Conservation (phyloP, 2,113 vertebrate species). For the Prionailurus viverrinus region DNA sequence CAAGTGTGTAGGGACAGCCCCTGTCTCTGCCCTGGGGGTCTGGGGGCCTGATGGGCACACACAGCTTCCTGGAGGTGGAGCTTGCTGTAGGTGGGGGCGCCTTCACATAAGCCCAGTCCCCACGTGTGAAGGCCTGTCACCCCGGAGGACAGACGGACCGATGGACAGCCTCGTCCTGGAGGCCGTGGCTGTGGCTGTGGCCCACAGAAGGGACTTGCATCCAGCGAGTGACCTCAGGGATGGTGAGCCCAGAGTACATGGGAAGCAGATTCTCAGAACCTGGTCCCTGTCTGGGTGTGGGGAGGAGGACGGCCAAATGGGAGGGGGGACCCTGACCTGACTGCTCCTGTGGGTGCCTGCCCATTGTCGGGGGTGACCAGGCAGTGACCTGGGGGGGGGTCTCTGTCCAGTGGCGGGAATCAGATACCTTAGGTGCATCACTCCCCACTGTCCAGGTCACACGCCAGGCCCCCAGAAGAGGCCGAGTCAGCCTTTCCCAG, state of each 20-base stretch:
- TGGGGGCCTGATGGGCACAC: neutral
- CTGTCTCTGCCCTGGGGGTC: neutral
- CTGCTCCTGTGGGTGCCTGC: neutral
- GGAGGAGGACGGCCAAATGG: neutral
- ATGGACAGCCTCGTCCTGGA: neutral
- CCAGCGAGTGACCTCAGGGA: neutral
- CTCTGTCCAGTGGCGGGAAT: neutral
- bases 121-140: neutral
- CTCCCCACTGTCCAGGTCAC: neutral
- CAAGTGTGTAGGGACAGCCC: neutral
- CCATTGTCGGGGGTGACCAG: neutral
- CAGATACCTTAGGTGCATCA: fast-evolving
- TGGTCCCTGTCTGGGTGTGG: neutral
- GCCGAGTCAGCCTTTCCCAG: neutral
- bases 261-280: neutral
- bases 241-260: fast-evolving
- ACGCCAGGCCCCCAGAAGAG: neutral
- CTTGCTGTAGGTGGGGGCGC: neutral
- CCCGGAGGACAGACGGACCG: neutral
- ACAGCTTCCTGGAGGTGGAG: neutral
- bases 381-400: too few relatives aligned
- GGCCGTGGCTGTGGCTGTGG: neutral
- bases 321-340: neutral
- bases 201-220: neutral
- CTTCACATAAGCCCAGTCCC: neutral